A percentile compares a stretch with the other conserved stretches of the same genome.
Evolutionary conservation across 2,797 vertebrate genomes (phyloP).

Genomic region (Catharus ustulatus): DNA sequence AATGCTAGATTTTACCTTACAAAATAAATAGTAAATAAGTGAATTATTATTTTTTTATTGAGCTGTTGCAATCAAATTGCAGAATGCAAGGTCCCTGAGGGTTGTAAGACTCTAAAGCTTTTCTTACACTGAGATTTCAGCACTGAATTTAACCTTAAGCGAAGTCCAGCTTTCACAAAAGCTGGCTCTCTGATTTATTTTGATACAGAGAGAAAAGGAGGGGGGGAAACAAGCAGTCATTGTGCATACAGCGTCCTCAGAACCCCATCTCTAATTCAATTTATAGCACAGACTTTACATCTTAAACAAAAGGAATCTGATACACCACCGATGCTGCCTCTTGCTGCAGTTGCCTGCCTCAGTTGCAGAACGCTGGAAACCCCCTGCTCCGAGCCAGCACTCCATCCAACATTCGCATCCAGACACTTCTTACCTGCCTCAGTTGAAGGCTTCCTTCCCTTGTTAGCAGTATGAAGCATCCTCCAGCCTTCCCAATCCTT

Average conservation of each 20-base stretch:
- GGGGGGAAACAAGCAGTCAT: slow-evolving; percentile 26
- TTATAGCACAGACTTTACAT: slow-evolving; percentile 73
- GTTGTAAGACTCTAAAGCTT: slow-evolving; percentile 51
- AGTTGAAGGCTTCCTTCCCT: slow-evolving; percentile 82
- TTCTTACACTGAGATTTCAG: slow-evolving; percentile 21
- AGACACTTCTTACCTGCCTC: slow-evolving; percentile 84
- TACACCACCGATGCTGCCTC: slow-evolving; percentile 55
- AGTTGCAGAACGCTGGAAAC: slow-evolving; percentile 63
- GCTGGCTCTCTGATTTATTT: slow-evolving; percentile 52
- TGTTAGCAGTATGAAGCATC: slow-evolving; percentile 83
- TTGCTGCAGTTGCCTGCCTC: slow-evolving; percentile 70
- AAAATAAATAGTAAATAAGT: slow-evolving; percentile 56
- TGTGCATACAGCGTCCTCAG: slow-evolving; percentile 57
- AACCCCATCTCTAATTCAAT: slow-evolving; percentile 72
- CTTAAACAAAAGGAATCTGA: slow-evolving; percentile 78
- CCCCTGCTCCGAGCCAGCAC: slow-evolving; percentile 61
- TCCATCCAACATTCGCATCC: slow-evolving; percentile 59
- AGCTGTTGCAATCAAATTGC: slow-evolving; percentile 52
- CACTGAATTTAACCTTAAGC: slow-evolving; percentile 62
- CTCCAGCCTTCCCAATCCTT: slow-evolving; percentile 79
- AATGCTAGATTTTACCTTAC: slow-evolving; percentile 11
- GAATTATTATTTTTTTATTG: slow-evolving; percentile 47
- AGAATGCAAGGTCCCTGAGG: slow-evolving; percentile 59
- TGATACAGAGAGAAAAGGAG: slow-evolving; percentile 9
- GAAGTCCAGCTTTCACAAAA: slow-evolving; percentile 73